A percentile compares a stretch with the other conserved stretches of the same genome.
phyloP scores from a whole-genome alignment of 1,140 invertebrate species.

The Drosophila azteca region DNA sequence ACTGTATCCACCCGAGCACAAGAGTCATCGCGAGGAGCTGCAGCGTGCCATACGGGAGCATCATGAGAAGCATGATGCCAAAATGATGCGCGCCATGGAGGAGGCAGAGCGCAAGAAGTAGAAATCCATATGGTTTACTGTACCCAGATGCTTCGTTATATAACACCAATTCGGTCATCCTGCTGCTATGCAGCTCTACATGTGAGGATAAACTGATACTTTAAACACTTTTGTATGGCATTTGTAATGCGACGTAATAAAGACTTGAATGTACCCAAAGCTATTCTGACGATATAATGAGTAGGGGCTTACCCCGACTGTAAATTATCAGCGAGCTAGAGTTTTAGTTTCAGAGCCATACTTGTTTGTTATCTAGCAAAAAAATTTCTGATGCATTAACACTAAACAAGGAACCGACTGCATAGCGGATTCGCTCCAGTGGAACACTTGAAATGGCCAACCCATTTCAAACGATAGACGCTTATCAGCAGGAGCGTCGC shows the following conservation, averaged over 20 bases:
- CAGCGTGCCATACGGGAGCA: constrained; percentile 86
- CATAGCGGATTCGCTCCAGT: neutral
- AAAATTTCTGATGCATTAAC: constrained; percentile 13
- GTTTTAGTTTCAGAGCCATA: constrained; percentile 15
- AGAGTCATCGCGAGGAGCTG: constrained; percentile 85
- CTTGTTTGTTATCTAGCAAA: constrained; percentile 26
- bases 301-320: constrained; percentile 31
- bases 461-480: constrained; percentile 13
- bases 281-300: constrained; percentile 23
- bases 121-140: neutral
- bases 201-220: constrained; percentile 1
- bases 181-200: neutral
- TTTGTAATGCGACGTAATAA: constrained; percentile 40
- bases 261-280: constrained; percentile 29
- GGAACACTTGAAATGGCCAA: constrained; percentile 26
- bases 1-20: constrained; percentile 88
- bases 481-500: constrained; percentile 28
- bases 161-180: constrained; percentile 29
- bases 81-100: constrained; percentile 83
- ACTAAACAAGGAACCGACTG: too few relatives aligned
- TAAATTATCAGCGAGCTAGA: constrained; percentile 33
- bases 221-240: constrained; percentile 20
- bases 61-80: constrained; percentile 84
- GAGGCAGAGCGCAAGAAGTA: constrained; percentile 75
- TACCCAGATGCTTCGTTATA: constrained; percentile 48